Evolutionary conservation across 2,797 vertebrate species (phyloP), one percentile per base, ranked within the genome.

Genomic region (Phataginus tetradactyla): DNA sequence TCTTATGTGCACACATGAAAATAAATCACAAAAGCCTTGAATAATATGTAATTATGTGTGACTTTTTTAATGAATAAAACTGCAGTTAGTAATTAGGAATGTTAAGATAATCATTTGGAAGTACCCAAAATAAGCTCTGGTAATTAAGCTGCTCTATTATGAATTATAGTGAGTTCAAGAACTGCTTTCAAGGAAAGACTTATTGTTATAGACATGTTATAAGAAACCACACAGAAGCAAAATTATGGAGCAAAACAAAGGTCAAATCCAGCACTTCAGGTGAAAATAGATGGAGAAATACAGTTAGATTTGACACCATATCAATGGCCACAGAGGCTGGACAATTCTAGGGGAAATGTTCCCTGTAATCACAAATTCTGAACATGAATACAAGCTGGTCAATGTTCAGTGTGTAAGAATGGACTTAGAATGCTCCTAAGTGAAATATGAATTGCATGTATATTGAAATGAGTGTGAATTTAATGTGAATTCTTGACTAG

Each of bases 231-330:
- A 83, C 5, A 78, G 7, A 92, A 92, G 10, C 64, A 72, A 91
- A 95, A 80, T 94, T 75, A 90, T 7, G 95, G 80, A 95, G 32
- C 5, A 86, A 92, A 88, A 27, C 13, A 92, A 95, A 96, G 34
- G 78, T 91, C 74, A 91, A 83, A 68, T 79, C 13, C 7, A 95
- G 42, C 17, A 87, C 4, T 75, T 86, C 27, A 66, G 45, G 53
- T 94, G 63, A 96, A 90, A 96, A 96, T 55, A 79, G 53, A 61
- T 72, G 32, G n/a, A 91, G 59, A 91, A 90, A 45, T 68, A 25
- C 23, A 79, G 1, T 63, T 66, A 89, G 10, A 8, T 69, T 80
- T 94, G 53, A 23, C 59, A 66, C 17, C 7, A 86, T 20, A 92
- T 96, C 81, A 80, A 84, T 45, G 94, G 39, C 74, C 15, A 91